A percentile compares a stretch with the other conserved stretches of the same genome.
Evolutionary conservation across 2,113 vertebrate species (phyloP).

Genomic region (Rhinoptilus africanus): DNA sequence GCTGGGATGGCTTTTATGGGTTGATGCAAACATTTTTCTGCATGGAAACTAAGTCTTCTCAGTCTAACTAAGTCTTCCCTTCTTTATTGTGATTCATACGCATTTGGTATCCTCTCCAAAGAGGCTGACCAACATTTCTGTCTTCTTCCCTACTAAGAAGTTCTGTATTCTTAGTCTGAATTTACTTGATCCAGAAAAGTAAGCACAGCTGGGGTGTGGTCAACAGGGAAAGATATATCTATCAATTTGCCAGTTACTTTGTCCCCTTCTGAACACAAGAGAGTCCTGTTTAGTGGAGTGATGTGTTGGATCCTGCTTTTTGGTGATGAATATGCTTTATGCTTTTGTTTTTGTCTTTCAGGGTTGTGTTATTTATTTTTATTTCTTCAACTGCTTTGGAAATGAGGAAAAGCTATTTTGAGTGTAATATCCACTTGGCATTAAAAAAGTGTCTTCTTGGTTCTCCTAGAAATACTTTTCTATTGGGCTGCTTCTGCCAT

Average conservation of each 20-base stretch:
- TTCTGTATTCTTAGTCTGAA: neutral
- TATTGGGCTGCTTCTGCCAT: neutral
- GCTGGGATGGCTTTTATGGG: neutral
- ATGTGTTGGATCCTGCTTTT: neutral
- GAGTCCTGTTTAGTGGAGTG: neutral
- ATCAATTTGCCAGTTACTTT: neutral
- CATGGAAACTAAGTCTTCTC: neutral
- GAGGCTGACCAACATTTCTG: neutral
- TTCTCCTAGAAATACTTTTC: neutral
- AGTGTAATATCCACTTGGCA: neutral
- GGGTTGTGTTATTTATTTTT: neutral
- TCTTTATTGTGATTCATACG: neutral
- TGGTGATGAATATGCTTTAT: neutral
- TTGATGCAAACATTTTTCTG: neutral
- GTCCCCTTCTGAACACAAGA: neutral
- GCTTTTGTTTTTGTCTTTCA: slow-evolving; percentile 17
- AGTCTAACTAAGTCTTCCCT: no score
- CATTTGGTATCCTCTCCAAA: neutral
- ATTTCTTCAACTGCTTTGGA: neutral
- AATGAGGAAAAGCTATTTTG: slow-evolving; percentile 23
- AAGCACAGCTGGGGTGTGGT: neutral
- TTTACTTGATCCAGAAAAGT: neutral
- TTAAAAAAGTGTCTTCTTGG: neutral
- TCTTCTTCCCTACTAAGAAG: neutral
- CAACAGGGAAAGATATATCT: neutral